Percentiles rank a stretch among this genome's conserved stretches.
phyloP scores from a whole-genome alignment of 2,797 vertebrate genomes.

The Corythornis leucogaster region DNA sequence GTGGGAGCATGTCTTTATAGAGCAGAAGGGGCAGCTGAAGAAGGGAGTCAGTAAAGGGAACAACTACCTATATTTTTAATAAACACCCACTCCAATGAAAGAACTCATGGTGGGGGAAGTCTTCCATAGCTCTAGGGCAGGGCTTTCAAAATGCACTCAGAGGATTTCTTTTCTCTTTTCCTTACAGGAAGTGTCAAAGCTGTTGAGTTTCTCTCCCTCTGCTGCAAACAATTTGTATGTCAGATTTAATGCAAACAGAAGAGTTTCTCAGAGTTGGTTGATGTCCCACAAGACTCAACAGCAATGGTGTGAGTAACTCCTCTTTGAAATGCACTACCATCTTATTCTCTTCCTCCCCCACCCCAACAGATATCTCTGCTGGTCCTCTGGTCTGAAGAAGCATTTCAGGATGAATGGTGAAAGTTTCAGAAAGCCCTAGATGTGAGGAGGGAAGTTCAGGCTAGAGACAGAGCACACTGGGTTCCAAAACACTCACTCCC shows the following conservation, averaged over 20 bases:
- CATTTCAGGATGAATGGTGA: background rate
- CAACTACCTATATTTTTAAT: background rate
- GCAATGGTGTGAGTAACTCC: background rate
- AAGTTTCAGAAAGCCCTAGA: background rate
- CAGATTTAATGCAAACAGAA: background rate
- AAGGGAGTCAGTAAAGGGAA: background rate
- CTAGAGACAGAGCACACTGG: background rate
- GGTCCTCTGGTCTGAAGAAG: background rate
- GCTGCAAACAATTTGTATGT: background rate
- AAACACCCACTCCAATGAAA: background rate
- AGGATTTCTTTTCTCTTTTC: background rate
- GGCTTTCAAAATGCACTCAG: background rate
- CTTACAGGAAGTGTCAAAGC: background rate
- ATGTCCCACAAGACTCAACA: background rate
- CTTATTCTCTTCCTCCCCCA: background rate
- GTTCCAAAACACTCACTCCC: background rate
- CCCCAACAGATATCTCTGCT: background rate
- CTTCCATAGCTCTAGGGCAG: background rate
- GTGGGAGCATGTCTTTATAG: background rate
- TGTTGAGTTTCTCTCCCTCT: background rate
- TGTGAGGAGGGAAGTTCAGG: slow-evolving; percentile 6
- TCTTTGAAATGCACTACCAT: background rate
- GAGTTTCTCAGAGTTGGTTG: background rate
- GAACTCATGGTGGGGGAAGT: background rate
- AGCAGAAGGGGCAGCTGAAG: background rate